Conservation (phyloP, 2,797 vertebrate genomes). For the Microctenopoma lineatum region DNA sequence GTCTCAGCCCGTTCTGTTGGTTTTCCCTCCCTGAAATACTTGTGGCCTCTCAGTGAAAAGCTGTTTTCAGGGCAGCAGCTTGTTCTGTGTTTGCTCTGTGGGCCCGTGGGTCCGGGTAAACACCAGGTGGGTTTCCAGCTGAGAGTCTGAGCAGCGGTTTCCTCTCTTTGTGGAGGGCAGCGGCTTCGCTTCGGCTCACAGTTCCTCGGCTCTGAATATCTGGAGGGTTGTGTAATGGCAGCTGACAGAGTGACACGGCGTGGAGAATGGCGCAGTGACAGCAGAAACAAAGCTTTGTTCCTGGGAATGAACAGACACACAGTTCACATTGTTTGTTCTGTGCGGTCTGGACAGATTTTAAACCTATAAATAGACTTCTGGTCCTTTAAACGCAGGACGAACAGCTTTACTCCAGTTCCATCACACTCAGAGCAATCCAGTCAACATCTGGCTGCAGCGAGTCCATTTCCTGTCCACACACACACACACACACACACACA, state of each 20-base stretch:
- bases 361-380: neutral
- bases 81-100: constrained; percentile 1
- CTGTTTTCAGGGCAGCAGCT: constrained; percentile 6
- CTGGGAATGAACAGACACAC: neutral
- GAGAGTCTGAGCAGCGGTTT: constrained; percentile 32
- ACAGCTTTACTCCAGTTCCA: neutral
- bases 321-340: neutral
- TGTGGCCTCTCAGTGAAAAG: neutral
- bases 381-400: neutral
- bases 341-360: too few species aligned
- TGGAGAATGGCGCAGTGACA: constrained; percentile 31
- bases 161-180: constrained; percentile 58
- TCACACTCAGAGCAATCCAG: neutral
- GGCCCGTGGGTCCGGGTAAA: constrained; percentile 7
- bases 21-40: neutral
- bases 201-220: constrained; percentile 55
- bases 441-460: too few species aligned
- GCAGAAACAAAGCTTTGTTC: constrained; percentile 24
- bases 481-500: too few species aligned
- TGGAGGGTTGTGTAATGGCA: constrained; percentile 65
- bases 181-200: constrained; percentile 3
- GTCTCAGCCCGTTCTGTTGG: neutral
- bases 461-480: too few species aligned
- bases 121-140: constrained; percentile 58
- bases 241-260: constrained; percentile 58